phyloP scores from a whole-genome alignment of 37 sponge, comb jelly and placozoan species.

The Amphimedon queenslandica region DNA sequence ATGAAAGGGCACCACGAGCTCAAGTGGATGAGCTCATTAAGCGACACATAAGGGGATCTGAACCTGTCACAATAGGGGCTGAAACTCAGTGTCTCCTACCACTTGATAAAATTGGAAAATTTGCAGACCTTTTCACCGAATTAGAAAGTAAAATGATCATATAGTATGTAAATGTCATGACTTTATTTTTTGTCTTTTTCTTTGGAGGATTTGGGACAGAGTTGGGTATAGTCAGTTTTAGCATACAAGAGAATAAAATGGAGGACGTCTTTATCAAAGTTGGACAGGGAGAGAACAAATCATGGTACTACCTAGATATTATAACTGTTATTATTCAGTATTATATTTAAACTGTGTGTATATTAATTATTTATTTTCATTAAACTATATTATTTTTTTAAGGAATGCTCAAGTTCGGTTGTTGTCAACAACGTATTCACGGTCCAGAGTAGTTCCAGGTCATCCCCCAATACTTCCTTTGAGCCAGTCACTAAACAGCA shows the following conservation, averaged over 20 bases:
- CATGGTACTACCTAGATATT: neutral
- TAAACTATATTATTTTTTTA: neutral
- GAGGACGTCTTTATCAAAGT: slow-evolving; percentile 97
- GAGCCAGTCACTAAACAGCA: neutral
- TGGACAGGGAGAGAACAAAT: slow-evolving; percentile 43
- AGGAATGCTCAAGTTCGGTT: neutral
- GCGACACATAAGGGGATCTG: slow-evolving; percentile 47
- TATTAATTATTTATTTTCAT: too few relatives aligned
- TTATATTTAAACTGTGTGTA: too few relatives aligned
- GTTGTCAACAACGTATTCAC: neutral
- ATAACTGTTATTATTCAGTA: too few relatives aligned
- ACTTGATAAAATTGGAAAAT: slow-evolving; percentile 33
- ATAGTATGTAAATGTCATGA: neutral
- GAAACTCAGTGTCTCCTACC: slow-evolving; percentile 78
- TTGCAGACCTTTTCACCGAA: slow-evolving; percentile 72
- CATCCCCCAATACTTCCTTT: neutral
- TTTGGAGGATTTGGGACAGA: slow-evolving; percentile 24
- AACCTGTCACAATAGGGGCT: slow-evolving; percentile 70
- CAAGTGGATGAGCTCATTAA: slow-evolving; percentile 60
- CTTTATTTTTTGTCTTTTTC: neutral
- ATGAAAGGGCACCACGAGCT: neutral
- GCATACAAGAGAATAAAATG: slow-evolving; percentile 89
- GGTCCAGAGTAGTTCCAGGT: neutral
- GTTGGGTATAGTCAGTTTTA: slow-evolving; percentile 85
- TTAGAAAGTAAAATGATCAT: slow-evolving; percentile 51